Evolutionary conservation across 2,888 invertebrate species (phyloP), one percentile per base, ranked within the genome.

Genomic region (Amiota minor): DNA sequence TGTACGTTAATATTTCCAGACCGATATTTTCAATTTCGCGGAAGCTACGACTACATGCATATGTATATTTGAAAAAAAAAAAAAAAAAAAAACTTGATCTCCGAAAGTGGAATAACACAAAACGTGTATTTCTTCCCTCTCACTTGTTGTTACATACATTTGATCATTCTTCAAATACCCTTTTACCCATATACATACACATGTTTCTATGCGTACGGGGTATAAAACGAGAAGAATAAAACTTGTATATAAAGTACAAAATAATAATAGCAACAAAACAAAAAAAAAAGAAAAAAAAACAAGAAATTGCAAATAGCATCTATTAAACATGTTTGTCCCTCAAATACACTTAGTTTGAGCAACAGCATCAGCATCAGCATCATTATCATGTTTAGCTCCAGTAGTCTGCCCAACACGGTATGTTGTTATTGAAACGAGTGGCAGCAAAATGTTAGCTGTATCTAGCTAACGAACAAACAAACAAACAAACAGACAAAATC

Each of bases 401-500:
- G 50, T 68, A 53, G 53, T 23, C 67, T 35, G 53, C 67, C 65
- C 65, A 65, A 47, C 47, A 35, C 65, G 65, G 49, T 16, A 49
- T 65, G 65, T 49, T 35, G 49, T 65, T 65, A 65, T 35, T 35
- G 65, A 65, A 18, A 47, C 16, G 35, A 65, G 65, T 49, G 49
- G 65, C 49, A 47, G 35, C 23, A 65, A 16, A 23, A 62, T 45
- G 62, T 45, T 47, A 65, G 47, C 14, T 49, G 65, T 16, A 50
- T 50, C 67, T 20, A 46, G 18, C 65, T 49, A 47, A 35, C 64
- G 45, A 64, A 64, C 62, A 45, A 45, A 62, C 35, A 10, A 62
- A 35, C 62, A 35, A 11, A n/a, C 76, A 74, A 75, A 79, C 85
- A 76, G 6, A 76, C 83, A 83, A 67, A 49, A 50, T 10, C n/a